Evolutionary conservation across 2,797 vertebrate species (phyloP).

Genomic region (Alfaro cultratus): DNA sequence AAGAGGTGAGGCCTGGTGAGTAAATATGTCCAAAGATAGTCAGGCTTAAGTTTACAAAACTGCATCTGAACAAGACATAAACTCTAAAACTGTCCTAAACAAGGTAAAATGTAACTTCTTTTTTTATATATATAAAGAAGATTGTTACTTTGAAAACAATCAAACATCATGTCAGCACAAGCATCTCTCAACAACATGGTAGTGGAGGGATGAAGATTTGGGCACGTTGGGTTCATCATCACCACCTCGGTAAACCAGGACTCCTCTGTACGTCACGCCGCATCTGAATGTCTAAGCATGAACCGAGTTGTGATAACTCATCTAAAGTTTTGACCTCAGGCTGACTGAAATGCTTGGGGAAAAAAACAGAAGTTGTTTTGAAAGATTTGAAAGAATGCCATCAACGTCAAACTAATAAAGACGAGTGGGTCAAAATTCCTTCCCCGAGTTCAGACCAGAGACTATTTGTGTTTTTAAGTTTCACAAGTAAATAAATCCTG

Average conservation of each 20-base stretch:
- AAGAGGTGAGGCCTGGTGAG: neutral
- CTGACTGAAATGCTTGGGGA: neutral
- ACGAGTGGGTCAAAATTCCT: neutral
- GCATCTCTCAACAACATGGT: neutral
- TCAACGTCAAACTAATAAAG: neutral
- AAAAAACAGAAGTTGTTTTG: neutral
- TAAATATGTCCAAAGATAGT: neutral
- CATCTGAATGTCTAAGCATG: neutral
- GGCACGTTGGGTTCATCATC: neutral
- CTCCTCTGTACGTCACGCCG: neutral
- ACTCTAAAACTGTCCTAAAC: neutral
- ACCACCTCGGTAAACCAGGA: neutral
- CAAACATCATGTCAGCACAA: neutral
- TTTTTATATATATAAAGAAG: neutral
- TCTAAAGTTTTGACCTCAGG: neutral
- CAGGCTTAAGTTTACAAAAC: neutral
- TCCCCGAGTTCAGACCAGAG: neutral
- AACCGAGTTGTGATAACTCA: neutral
- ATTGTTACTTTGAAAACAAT: neutral
- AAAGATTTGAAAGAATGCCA: neutral
- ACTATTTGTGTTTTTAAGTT: neutral
- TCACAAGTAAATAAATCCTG: neutral
- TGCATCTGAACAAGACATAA: neutral
- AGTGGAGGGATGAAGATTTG: neutral
- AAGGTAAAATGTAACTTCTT: neutral